These are phyloP conservation scores for Melanargia galathea DNA, from an alignment of 2,888 invertebrate species.

Conservation along the genomic window DNA sequence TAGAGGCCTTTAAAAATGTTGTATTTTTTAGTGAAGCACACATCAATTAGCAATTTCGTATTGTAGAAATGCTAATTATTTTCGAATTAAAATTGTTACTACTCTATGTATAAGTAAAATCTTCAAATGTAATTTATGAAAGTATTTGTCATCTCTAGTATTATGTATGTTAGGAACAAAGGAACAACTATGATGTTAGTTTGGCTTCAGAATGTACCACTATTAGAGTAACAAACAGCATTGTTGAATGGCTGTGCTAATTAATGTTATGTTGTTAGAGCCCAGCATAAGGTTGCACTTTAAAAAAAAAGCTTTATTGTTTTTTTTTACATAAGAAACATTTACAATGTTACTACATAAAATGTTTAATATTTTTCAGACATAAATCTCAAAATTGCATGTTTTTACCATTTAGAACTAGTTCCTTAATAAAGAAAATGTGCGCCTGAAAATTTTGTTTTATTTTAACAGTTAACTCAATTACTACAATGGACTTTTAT, in stretches of 20 bases:
- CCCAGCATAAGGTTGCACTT: slow-evolving; percentile 35
- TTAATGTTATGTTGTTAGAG: slow-evolving; percentile 42
- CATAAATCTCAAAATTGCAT: slow-evolving; percentile 61
- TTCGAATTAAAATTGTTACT: slow-evolving; percentile 42
- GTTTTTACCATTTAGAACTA: slow-evolving; percentile 61
- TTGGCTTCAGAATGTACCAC: slow-evolving; percentile 45
- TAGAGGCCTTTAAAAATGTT: slow-evolving; percentile 14
- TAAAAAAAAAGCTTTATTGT: slow-evolving; percentile 12
- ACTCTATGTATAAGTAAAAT: slow-evolving; percentile 48
- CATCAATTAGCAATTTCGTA: slow-evolving; percentile 9
- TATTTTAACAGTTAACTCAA: slow-evolving; percentile 20
- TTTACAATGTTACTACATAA: not conserved
- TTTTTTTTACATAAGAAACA: slow-evolving; percentile 3
- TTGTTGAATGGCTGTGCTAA: slow-evolving; percentile 70
- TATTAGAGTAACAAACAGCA: slow-evolving; percentile 59
- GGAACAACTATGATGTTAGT: slow-evolving; percentile 43
- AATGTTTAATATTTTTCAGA: slow-evolving; percentile 45
- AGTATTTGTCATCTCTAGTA: slow-evolving; percentile 55
- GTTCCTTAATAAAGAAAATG: slow-evolving; percentile 69
- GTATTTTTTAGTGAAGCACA: slow-evolving; percentile 8
- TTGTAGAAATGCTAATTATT: slow-evolving; percentile 19
- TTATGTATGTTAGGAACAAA: slow-evolving; percentile 48
- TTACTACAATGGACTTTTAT: not conserved
- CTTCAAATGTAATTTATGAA: slow-evolving; percentile 55
- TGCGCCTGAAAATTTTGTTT: slow-evolving; percentile 52